These are phyloP conservation scores for Mercenaria mercenaria DNA, from an alignment of 1,140 invertebrate genomes.

Conservation along the genomic window DNA sequence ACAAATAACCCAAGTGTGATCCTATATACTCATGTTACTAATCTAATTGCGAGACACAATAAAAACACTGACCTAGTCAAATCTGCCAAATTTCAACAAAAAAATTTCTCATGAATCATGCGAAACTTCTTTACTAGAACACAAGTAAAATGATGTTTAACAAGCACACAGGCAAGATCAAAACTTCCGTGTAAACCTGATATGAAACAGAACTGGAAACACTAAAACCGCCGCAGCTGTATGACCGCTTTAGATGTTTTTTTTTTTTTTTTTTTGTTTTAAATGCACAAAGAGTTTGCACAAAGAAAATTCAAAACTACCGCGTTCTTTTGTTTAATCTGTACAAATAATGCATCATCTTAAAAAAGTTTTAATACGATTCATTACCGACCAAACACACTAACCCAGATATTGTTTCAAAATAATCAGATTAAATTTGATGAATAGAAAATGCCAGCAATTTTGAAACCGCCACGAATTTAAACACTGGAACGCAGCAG, in stretches of 20 bases:
- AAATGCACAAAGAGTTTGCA: not conserved
- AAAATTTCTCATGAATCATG: no score
- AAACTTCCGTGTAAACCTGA: not conserved
- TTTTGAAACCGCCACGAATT: not conserved
- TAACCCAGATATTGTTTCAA: no score
- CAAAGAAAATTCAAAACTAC: not conserved
- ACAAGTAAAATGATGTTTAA: not conserved
- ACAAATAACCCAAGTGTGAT: no score
- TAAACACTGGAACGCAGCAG: not conserved
- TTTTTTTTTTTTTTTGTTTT: not conserved
- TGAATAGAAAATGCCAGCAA: not conserved
- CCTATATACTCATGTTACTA: no score
- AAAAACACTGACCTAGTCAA: no score
- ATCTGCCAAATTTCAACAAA: no score
- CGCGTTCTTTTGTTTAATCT: not conserved
- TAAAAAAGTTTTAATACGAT: not conserved
- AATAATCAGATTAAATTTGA: not conserved
- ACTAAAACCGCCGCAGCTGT: not conserved
- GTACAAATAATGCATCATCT: not conserved
- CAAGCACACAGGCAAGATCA: not conserved
- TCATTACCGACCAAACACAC: not conserved
- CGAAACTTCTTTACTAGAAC: not conserved
- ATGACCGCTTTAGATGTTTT: not conserved
- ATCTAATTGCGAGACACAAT: no score
- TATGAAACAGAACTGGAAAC: not conserved